A percentile compares a stretch with the other conserved stretches of the same genome.
Conservation (phyloP, 2,888 invertebrate species). For the Petrolisthes cinctipes region DNA sequence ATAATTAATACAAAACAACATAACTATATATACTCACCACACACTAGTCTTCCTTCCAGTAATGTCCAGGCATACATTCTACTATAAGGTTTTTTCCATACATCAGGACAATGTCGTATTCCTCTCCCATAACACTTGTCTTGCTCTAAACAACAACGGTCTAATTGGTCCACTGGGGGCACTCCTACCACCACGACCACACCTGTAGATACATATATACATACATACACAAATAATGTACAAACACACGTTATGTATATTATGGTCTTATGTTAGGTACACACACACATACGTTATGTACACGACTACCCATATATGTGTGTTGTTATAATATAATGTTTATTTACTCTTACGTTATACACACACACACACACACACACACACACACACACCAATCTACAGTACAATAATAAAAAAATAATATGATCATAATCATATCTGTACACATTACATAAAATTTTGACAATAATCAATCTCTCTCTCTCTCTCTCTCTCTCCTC, state of each 20-base stretch:
- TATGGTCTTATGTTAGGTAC: not conserved
- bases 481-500: not conserved
- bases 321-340: not conserved
- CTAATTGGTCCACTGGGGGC: conserved; percentile 59
- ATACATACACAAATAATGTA: not conserved
- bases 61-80: conserved; percentile 61
- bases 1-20: not conserved
- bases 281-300: not conserved
- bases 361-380: too few relatives aligned
- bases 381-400: too few relatives aligned
- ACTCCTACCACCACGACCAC: conserved; percentile 56
- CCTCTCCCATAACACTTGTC: conserved; percentile 56
- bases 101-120: conserved; percentile 55
- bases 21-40: conserved; percentile 44
- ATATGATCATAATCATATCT: not conserved
- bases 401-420: not conserved
- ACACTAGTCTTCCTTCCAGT: conserved; percentile 42
- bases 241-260: not conserved
- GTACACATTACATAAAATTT: not conserved
- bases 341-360: not conserved
- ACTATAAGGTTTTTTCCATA: conserved; percentile 55
- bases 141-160: conserved; percentile 60
- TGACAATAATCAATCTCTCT: not conserved
- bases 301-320: not conserved
- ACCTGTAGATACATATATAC: conserved; percentile 33